phyloP scores from a whole-genome alignment of 2,113 vertebrate species.

The Sebastes fasciatus region DNA sequence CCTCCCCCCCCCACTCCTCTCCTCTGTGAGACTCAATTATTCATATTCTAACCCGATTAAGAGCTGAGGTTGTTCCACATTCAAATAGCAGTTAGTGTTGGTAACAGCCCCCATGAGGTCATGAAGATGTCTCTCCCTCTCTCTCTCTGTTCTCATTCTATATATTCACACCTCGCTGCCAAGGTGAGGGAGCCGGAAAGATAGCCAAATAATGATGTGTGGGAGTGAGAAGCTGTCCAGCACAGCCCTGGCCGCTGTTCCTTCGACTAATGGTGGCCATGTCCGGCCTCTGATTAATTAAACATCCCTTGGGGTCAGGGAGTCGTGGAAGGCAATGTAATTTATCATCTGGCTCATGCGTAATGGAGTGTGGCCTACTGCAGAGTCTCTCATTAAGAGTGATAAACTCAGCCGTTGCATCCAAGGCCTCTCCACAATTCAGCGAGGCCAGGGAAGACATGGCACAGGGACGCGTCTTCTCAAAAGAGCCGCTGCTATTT shows the following conservation, averaged over 20 bases:
- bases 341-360: constrained; percentile 75
- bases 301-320: constrained; percentile 74
- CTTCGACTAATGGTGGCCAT: constrained; percentile 60
- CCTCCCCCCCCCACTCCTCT: not conserved
- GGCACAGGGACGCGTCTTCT: constrained; percentile 10
- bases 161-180: constrained; percentile 65
- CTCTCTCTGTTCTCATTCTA: constrained; percentile 7
- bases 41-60: constrained; percentile 58
- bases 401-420: constrained; percentile 74
- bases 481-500: constrained; percentile 13
- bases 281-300: constrained; percentile 80
- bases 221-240: constrained; percentile 63
- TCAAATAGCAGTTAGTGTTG: constrained; percentile 58
- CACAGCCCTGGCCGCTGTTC: constrained; percentile 53
- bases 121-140: not conserved
- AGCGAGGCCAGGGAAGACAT: constrained; percentile 30
- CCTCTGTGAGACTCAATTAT: constrained; percentile 48
- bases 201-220: constrained; percentile 63
- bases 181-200: constrained; percentile 50
- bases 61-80: constrained; percentile 53
- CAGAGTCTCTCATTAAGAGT: constrained; percentile 79
- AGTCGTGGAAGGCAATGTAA: constrained; percentile 67
- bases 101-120: constrained; percentile 54
- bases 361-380: constrained; percentile 78
- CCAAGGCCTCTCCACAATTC: constrained; percentile 57